Conservation (phyloP, 1,140 invertebrate genomes). For the Halictus rubicundus region DNA sequence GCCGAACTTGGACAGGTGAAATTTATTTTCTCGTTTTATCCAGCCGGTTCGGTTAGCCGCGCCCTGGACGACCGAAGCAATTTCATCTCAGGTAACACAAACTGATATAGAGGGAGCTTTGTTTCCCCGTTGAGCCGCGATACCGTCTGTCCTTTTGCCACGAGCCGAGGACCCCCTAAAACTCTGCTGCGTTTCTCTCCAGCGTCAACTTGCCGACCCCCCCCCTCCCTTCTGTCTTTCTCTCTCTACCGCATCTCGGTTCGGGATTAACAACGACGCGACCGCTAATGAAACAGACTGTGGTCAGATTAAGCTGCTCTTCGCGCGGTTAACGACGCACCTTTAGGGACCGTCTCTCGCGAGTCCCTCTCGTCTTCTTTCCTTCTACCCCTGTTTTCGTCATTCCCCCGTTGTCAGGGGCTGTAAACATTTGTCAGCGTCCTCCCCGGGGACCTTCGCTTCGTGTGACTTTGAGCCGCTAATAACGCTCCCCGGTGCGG, state of each 20-base stretch:
- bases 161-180: background rate
- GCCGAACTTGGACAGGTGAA: background rate
- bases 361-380: background rate
- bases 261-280: slow-evolving; percentile 38
- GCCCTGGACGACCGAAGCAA: slow-evolving; percentile 8
- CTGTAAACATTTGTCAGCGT: background rate
- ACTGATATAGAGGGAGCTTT: slow-evolving; percentile 45
- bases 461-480: too few species aligned
- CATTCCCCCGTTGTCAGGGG: background rate
- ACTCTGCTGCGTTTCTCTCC: background rate
- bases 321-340: slow-evolving; percentile 29
- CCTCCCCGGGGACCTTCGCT: too few species aligned
- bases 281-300: slow-evolving; percentile 46
- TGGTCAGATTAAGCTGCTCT: slow-evolving; percentile 39
- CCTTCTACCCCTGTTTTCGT: background rate
- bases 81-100: slow-evolving; percentile 48
- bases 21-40: slow-evolving; percentile 37
- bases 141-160: slow-evolving; percentile 16
- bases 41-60: slow-evolving; percentile 20
- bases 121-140: slow-evolving; percentile 20
- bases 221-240: too few species aligned
- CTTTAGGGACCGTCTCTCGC: background rate
- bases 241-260: background rate
- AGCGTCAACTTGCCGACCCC: background rate
- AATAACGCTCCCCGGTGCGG: too few species aligned